A percentile compares a stretch with the other conserved stretches of the same genome.
Evolutionary conservation across 1,140 invertebrate species (phyloP).

Genomic region (Phocides pigmalion): DNA sequence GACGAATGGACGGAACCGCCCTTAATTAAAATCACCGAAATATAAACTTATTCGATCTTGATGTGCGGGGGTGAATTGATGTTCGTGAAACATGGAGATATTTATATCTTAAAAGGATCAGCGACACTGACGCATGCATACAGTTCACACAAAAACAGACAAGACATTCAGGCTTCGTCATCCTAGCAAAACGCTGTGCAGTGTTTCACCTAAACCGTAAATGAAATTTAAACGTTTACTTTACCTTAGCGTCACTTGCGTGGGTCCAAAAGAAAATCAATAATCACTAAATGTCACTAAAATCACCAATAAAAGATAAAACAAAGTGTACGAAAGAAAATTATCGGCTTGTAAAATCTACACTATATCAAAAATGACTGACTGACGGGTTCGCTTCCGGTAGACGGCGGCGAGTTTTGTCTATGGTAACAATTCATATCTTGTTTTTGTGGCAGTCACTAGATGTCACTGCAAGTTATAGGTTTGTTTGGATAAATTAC

Average conservation of each 20-base stretch:
- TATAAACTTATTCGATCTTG: conserved; percentile 9
- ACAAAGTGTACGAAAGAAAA: conserved; percentile 41
- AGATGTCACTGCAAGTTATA: too few species aligned
- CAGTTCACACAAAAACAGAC: conserved; percentile 51
- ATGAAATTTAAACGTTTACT: conserved; percentile 36
- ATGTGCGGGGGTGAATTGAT: conserved; percentile 22
- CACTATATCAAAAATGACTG: conserved; percentile 65
- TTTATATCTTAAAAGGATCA: conserved; percentile 50
- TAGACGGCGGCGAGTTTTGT: conserved; percentile 35
- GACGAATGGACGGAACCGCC: conserved; percentile 48
- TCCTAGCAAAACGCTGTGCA: conserved; percentile 41
- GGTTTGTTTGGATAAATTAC: too few species aligned
- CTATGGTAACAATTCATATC: conserved; percentile 26
- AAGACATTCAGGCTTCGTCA: conserved; percentile 65
- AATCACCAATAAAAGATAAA: conserved; percentile 40
- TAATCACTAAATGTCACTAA: conserved; percentile 32
- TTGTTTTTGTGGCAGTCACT: too few species aligned
- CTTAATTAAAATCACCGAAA: conserved; percentile 22
- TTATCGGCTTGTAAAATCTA: conserved; percentile 53
- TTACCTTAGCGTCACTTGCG: conserved; percentile 45
- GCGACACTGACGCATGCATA: conserved; percentile 46
- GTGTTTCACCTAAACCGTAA: too few species aligned
- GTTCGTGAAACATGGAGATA: conserved; percentile 41
- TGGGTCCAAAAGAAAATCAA: conserved; percentile 28
- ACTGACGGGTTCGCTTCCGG: conserved; percentile 64